Evolutionary conservation across 2,888 invertebrate genomes (phyloP).

Genomic region (Smittia aterrima): DNA sequence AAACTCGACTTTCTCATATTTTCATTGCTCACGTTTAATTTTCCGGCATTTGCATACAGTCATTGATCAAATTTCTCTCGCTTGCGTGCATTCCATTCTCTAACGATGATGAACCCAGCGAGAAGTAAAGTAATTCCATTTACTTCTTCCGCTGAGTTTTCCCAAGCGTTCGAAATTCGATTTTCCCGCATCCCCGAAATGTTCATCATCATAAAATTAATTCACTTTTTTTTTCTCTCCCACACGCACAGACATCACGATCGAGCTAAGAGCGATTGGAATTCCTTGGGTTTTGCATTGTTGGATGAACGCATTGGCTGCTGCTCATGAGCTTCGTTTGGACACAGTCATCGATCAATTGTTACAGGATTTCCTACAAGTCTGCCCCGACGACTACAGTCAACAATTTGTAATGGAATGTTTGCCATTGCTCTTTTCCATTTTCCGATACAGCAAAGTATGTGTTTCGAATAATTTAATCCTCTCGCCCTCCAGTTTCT

Average conservation of each 20-base stretch:
- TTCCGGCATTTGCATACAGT: constrained; percentile 20
- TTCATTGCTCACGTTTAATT: constrained; percentile 1
- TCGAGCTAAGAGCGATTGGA: constrained; percentile 80
- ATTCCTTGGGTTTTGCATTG: constrained; percentile 91
- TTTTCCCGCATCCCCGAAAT: neutral
- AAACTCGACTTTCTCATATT: too few species aligned
- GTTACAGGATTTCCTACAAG: constrained; percentile 84
- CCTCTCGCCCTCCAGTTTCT: neutral
- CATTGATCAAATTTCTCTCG: constrained; percentile 13
- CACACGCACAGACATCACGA: constrained; percentile 69
- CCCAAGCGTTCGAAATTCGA: neutral
- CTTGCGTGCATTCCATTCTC: neutral
- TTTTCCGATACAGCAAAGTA: constrained; percentile 86
- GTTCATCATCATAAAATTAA: neutral
- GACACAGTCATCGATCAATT: constrained; percentile 86
- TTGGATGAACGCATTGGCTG: constrained; percentile 86
- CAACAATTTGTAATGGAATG: constrained; percentile 88
- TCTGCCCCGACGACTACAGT: constrained; percentile 86
- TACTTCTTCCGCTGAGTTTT: neutral
- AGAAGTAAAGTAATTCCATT: neutral
- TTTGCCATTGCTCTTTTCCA: constrained; percentile 83
- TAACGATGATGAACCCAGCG: neutral
- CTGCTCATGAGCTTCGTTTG: constrained; percentile 78
- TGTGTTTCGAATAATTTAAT: constrained; percentile 44
- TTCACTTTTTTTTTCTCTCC: neutral